Evolutionary conservation across 2,888 invertebrate genomes (phyloP).

Genomic region (Gymnoscelis rufifasciata): DNA sequence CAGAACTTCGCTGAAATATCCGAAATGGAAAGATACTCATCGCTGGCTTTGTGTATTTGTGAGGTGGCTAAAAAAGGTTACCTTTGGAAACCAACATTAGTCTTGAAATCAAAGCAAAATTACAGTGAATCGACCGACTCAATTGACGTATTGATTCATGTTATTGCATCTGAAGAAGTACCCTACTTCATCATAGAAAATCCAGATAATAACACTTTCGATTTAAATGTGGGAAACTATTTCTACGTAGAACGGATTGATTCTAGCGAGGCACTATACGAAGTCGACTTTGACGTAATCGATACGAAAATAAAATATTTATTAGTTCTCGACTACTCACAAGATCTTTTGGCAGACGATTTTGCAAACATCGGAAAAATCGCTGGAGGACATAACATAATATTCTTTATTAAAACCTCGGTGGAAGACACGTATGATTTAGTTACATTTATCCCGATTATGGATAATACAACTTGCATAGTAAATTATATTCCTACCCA

Average conservation of each 20-base stretch:
- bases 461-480: constrained; percentile 41
- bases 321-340: constrained; percentile 30
- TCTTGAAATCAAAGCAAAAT: constrained; percentile 23
- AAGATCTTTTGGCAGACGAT: constrained; percentile 21
- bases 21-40: constrained; percentile 12
- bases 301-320: constrained; percentile 37
- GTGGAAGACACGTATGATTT: constrained; percentile 25
- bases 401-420: constrained; percentile 36
- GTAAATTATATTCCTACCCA: constrained; percentile 23
- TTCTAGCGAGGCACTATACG: constrained; percentile 26
- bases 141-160: constrained; percentile 23
- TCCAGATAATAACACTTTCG: constrained; percentile 5
- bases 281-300: constrained; percentile 27
- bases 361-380: constrained; percentile 30
- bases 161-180: constrained; percentile 23
- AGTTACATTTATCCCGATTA: constrained; percentile 38
- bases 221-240: constrained; percentile 19
- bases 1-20: constrained; percentile 10
- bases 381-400: constrained; percentile 38
- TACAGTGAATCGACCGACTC: constrained; percentile 17
- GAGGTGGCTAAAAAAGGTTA: constrained; percentile 26
- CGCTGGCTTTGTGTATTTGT: constrained; percentile 31
- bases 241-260: constrained; percentile 34
- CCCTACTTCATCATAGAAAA: constrained; percentile 19
- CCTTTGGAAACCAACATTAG: constrained; percentile 29